Conservation (phyloP, 2,888 invertebrate genomes). For the Drosophila incognita region DNA sequence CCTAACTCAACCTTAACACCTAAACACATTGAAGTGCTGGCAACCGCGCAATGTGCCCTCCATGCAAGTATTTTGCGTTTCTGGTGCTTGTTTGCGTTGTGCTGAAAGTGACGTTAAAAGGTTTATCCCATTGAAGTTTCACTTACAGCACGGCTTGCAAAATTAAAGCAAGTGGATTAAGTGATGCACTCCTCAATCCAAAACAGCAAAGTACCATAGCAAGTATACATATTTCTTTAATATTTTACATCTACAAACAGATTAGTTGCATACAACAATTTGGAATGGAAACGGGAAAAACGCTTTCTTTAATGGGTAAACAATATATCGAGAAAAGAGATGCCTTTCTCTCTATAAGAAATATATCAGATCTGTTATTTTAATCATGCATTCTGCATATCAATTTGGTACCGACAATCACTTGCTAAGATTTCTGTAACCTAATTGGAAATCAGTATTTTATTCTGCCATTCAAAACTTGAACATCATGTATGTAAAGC, state of each 20-base stretch:
- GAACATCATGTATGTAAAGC: neutral
- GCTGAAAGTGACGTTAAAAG: constrained; percentile 54
- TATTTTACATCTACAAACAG: neutral
- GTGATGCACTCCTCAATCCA: constrained; percentile 2
- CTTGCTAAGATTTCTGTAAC: neutral
- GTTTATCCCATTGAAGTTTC: constrained; percentile 47
- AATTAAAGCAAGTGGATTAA: constrained; percentile 44
- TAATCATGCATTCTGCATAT: neutral
- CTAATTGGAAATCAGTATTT: neutral
- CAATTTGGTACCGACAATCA: neutral
- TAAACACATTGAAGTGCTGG: constrained; percentile 7
- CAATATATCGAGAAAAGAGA: no score
- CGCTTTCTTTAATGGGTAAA: neutral
- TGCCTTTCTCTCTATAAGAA: neutral
- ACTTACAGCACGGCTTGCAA: constrained; percentile 23
- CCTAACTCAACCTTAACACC: constrained; percentile 8
- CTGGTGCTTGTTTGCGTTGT: constrained; percentile 32
- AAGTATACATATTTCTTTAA: neutral
- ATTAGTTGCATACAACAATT: neutral
- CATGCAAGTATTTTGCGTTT: constrained; percentile 50
- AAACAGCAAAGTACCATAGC: neutral
- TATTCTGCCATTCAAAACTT: neutral
- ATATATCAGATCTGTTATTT: neutral
- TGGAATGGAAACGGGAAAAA: neutral
- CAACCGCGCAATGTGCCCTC: constrained; percentile 27